Base-by-base conservation (phyloP, 2,797 vertebrate genomes). In the Hafferia zeledoni region DNA sequence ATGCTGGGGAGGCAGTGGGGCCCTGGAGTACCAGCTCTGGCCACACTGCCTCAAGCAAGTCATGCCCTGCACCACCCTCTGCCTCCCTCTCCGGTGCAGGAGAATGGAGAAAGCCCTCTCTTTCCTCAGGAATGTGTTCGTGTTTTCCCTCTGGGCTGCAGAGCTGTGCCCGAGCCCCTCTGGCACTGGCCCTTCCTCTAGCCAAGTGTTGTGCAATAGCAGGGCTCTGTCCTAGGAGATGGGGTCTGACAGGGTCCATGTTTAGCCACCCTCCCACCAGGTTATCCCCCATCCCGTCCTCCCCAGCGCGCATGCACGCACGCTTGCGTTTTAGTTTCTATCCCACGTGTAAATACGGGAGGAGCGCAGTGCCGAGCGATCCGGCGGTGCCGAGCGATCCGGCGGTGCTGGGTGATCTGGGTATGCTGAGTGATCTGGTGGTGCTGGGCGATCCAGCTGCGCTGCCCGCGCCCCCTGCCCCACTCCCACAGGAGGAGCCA, bases 41-140 rank as follows among this genome's bases (percentile, higher is more conserved):
- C 81, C 28, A 1, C 5, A 0, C 47, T 0, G 0, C 35, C 77
- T 44, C 61, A 5, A 22, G 31, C 49, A 27, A 15, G 41, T 25
- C 35, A 9, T 33, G 46, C 49, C 44, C 41, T 1, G 0, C 31
- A 2, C 27, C 46, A 41, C 59, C 59, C 59, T 39, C 18, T 19
- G 13, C 17, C 59, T 20, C 27, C 19, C 27, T 28, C 25, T n/a
- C 53, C 8, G 2, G 17, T 57, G 68, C 61, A 39, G 61, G 84
- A 90, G 84, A 87, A 37, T 3, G 19, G 85, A 87, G 93, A 77
- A 94, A 88, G 56, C 74, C 94, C 89, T 87, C 91, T 90, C 85
- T 93, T 96, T 95, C 95, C 96, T 97, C 96, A 97, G 96, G 97
- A 96, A 96, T 4, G 39, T 93, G 83, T 83, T 30, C 1, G 39